A percentile compares a stretch with the other conserved stretches of the same genome.
These are phyloP conservation scores for Pangasius sanitwongsei DNA, from an alignment of 2,797 vertebrate genomes.

Conservation along the genomic window DNA sequence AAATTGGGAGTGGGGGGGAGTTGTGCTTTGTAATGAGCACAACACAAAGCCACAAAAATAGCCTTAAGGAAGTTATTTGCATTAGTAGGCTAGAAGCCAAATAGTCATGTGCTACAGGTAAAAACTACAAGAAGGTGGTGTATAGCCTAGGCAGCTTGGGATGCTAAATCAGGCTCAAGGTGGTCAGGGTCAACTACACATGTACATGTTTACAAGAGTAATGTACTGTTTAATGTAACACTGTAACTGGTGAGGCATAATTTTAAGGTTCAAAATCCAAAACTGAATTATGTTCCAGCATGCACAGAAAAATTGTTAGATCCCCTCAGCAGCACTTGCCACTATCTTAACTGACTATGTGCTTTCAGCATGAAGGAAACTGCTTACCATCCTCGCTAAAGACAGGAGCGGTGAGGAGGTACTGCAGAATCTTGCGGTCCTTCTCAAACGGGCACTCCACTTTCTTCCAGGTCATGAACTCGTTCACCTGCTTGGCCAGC, in stretches of 20 bases:
- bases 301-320: not conserved
- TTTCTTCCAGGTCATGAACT: slow-evolving; percentile 94
- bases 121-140: not conserved
- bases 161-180: not conserved
- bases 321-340: not conserved
- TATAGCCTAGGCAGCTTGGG: not conserved
- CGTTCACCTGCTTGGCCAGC: slow-evolving; percentile 90
- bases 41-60: not conserved
- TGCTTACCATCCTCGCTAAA: slow-evolving; percentile 90
- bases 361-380: not conserved
- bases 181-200: not conserved
- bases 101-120: not conserved
- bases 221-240: not conserved
- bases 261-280: not conserved
- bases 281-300: not conserved
- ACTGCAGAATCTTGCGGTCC: slow-evolving; percentile 88
- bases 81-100: not conserved
- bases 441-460: slow-evolving; percentile 94
- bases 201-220: not conserved
- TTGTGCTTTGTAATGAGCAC: not conserved
- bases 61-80: not conserved
- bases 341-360: not conserved
- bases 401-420: slow-evolving; percentile 87
- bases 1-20: not conserved
- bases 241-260: not conserved